Base-by-base conservation (phyloP, 2,113 vertebrate species). In the Aptenodytes patagonicus region DNA sequence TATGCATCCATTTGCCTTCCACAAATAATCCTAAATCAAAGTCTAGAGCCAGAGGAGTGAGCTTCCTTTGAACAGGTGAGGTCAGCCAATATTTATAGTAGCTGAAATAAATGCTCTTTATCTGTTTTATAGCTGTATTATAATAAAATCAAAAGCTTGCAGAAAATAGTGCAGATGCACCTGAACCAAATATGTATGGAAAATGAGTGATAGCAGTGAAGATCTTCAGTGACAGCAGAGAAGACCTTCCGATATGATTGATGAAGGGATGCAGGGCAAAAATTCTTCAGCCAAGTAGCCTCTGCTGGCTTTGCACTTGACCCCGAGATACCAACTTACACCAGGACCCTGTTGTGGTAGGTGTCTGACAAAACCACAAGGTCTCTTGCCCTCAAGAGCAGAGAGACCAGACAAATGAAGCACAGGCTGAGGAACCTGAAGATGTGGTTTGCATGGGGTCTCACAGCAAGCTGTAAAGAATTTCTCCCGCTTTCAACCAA, bases 11-110 rank as follows among this genome's bases (percentile, higher is more conserved):
- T 94, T 97, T 96, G 15, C 75, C 36, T 83, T 61, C 80, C 57
- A 76, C 91, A 92, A 93, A 87, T 94, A 81, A 86, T 52, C 46
- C 95, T 96, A 95, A 96, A 95, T 95, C 95, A 95, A 92, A 92
- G 64, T 17, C 89, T 85, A 62, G 64, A 88, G 71, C 46, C 36
- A 89, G 86, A 91, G 62, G 26, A 94, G 54, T 31, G 52, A 90
- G 84, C 84, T 91, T 94, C 83, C 93, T 95, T 87, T n/a, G 68
- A 92, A 58, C 69, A 95, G 71, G 51, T 94, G 93, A 96, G 95
- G 93, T 96, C 95, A 97, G 82, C 16, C 69, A 90, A 38, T 94
- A 93, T 95, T 90, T 95, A 93, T 80, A 95, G 92, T 14, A 75
- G 73, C 72, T 64, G 87, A 86, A 90, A 87, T 75, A 96, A 97